Base-by-base conservation (phyloP, 2,113 vertebrate species). In the Strigops habroptila region DNA sequence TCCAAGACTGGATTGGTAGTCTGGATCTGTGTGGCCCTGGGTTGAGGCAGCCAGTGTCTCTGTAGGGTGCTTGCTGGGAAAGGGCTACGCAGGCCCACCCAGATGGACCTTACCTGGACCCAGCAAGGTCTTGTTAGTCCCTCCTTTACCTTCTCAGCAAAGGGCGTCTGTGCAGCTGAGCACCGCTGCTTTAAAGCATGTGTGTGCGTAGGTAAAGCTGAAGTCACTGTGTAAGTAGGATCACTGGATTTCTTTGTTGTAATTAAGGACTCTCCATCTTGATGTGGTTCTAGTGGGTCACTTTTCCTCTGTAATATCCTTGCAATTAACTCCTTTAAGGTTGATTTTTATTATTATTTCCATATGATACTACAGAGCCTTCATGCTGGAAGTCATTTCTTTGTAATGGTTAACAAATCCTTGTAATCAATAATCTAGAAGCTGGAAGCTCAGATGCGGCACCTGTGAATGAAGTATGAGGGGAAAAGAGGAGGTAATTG, bases 1-100 rank as follows among this genome's bases (percentile, higher is more conserved):
- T 43, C n/a, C 2, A 2, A 55, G 48, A 18, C 16, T 27, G 25
- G 23, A 28, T 28, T 43, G 10, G 19, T 48, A 25, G 35, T 41
- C 27, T 37, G 53, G 22, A 43, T 53, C 46, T 0, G 0, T 7
- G n/a, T 12, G 25, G 49, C 31, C 10, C 27, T 53, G 51, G 43
- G 31, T 43, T 83, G n/a, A 43, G 31, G 35, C 39, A 80, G n/a
- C 17, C 0, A 0, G 62, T 64, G 2, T 60, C 39, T 76, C 49
- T 79, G 67, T 5, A 21, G 30, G n/a, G 43, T 51, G 12, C 44
- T 84, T 70, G 46, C 30, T 7, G 2, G 71, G 37, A 48, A 33
- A 53, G 17, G 31, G 51, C 31, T 79, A 4, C 16, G n/a, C 39
- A 64, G 55, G 18, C 43, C 27, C 31, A 16, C 39, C 41, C 65